Base-by-base conservation (phyloP, 2,113 vertebrate species). In the Lanius collurio region DNA sequence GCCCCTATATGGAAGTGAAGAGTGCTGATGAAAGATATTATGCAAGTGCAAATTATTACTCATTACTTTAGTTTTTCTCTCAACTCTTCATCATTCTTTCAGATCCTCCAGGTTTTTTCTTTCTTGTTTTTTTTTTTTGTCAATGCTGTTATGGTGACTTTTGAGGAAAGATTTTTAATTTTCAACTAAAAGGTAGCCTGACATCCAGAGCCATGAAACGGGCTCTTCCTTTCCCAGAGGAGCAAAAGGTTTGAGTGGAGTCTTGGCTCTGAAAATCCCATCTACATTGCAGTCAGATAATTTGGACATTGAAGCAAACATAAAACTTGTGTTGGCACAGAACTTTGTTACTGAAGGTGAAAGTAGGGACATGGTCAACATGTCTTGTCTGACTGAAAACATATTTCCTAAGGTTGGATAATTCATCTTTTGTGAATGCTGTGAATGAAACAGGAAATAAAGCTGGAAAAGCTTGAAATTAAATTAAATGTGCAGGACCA, bases 371-470 rank as follows among this genome's bases (percentile, higher is more conserved):
- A 41, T 13, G n/a, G 90, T 93, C 33, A 63, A 23, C 41, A 2
- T 75, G 53, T 64, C 77, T 91, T 0, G 1, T 89, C 47, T 10
- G 20, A 65, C 60, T 88, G 87, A 86, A 94, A 90, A 44, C 79
- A 68, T 3, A 3, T 87, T 89, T 93, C 68, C 49, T 89, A 50
- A 68, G 53, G 75, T 80, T 94, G 46, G 71, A 49, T 91, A 91
- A 83, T 87, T 63, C 18, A 24, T 64, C 62, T 77, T 86, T 55
- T 87, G 53, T 83, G 70, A 95, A 83, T 85, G 35, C 83, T 81
- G 56, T 74, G 76, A 91, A 76, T 33, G 57, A 87, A 95, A 67
- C 39, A 47, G 83, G 76, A 94, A 95, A 81, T 90, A 73, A 90
- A 65, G 50, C 59, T 88, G 77, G 57, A 79, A 77, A 31, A 80